Base-by-base conservation (phyloP, 2,888 invertebrate genomes). In the Archips xylosteana region DNA sequence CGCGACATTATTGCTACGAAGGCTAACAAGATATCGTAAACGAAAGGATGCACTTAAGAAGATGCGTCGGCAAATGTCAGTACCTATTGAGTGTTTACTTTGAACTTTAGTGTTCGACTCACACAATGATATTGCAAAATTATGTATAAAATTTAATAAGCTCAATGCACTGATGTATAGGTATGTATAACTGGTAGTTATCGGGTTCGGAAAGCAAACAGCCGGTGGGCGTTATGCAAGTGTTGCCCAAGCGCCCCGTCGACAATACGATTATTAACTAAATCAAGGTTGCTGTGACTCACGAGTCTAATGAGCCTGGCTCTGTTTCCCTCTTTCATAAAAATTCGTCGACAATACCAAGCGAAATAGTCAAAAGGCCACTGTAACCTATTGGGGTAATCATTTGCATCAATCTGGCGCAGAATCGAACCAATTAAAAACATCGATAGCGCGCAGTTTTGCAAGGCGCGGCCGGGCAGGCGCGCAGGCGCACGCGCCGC, bases 31-130 rank as follows among this genome's bases (percentile, higher is more conserved):
- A 64, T 83, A 78, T 82, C 77, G 81, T 79, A 83, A 87, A 89
- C 81, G 92, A 92, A 91, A 92, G 92, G 92, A 92, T 89, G 88
- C 84, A 80, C 85, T 82, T 83, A 83, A 84, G 89, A 87, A 87
- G 89, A 84, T 84, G 81, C 81, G 81, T 79, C 72, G 77, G 81
- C 86, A 91, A 93, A 92, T 92, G 92, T 89, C 93, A 89, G 85
- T 82, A 78, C 81, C 78, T 78, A 77, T 80, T 79, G 81, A 81
- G 81, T 82, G 84, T 83, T 83, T 81, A 83, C 83, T 82, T 78
- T 89, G 87, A 90, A 88, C 89, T 89, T 89, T 87, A 82, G 81
- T 76, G 80, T 78, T 82, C 79, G 15, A 63, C 62, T 54, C 75
- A 73, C 76, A 75, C 75, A 76, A 75, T 75, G 71, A 67, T 61